A percentile compares a stretch with the other conserved stretches of the same genome.
Evolutionary conservation across 2,113 vertebrate species (phyloP).

Genomic region (Dicerorhinus sumatrensis): DNA sequence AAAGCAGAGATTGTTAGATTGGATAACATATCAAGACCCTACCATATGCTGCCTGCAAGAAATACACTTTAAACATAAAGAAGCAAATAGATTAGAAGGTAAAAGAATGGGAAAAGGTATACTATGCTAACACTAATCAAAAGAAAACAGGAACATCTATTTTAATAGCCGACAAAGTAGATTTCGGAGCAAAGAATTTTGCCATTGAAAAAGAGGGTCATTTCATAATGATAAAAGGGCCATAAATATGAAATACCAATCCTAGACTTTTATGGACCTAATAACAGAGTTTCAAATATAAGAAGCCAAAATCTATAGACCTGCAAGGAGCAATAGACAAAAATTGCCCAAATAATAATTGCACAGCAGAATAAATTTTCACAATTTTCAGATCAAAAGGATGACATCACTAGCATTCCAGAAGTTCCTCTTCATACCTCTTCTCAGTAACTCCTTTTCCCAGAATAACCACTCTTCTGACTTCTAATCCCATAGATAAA

Average conservation of each 20-base stretch:
- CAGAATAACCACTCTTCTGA: neutral
- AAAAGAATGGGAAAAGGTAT: neutral
- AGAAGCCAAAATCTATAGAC: neutral
- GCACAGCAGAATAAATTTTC: neutral
- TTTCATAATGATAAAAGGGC: neutral
- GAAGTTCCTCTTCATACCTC: neutral
- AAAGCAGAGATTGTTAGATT: neutral
- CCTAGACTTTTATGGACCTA: too few relatives aligned
- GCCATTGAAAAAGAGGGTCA: neutral
- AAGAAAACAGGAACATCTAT: neutral
- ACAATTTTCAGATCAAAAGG: neutral
- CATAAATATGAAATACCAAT: neutral
- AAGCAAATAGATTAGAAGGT: neutral
- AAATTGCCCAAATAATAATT: neutral
- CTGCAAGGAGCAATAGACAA: neutral
- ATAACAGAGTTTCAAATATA: neutral
- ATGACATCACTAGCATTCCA: neutral
- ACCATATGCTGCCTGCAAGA: neutral
- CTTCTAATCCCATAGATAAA: neutral
- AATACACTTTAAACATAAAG: neutral
- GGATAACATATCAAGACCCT: neutral
- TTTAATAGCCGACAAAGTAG: neutral
- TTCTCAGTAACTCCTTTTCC: neutral
- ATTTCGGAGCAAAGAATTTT: neutral
- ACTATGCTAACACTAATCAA: neutral